These are phyloP conservation scores for Coranthus polyacanthus DNA, from an alignment of 2,797 vertebrate species.

Conservation along the genomic window DNA sequence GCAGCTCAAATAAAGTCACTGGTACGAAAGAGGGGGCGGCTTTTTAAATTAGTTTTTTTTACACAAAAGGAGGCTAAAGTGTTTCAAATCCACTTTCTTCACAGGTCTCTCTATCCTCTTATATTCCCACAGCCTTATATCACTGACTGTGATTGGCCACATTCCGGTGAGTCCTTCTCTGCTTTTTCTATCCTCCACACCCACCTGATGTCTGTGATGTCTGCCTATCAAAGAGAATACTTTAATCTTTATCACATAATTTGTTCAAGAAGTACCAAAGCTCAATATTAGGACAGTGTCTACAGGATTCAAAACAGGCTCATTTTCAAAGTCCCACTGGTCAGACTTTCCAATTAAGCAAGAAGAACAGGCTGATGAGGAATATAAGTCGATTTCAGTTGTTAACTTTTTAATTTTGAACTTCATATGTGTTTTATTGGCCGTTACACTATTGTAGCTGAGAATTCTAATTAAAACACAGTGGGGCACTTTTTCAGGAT, in stretches of 20 bases:
- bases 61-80: slow-evolving; percentile 32
- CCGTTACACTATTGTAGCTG: not conserved
- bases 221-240: slow-evolving; percentile 37
- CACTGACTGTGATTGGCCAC: not conserved
- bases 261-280: slow-evolving; percentile 11
- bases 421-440: not conserved
- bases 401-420: not conserved
- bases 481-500: slow-evolving; percentile 4
- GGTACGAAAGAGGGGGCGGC: not conserved
- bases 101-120: slow-evolving; percentile 15
- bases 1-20: not conserved
- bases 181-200: not conserved
- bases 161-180: slow-evolving; percentile 8
- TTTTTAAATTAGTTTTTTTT: slow-evolving; percentile 20
- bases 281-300: not conserved
- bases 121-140: not conserved
- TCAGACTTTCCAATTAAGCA: slow-evolving; percentile 2
- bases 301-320: too few relatives aligned
- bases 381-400: not conserved
- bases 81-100: slow-evolving; percentile 26
- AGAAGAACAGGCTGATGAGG: not conserved
- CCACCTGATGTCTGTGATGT: slow-evolving; percentile 27
- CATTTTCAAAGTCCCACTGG: not conserved
- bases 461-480: slow-evolving; percentile 21
- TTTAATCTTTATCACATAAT: slow-evolving; percentile 33